Percentiles rank a stretch among this genome's conserved stretches.
Evolutionary conservation across 2,888 invertebrate genomes (phyloP).

Genomic region (Athalia rosae): DNA sequence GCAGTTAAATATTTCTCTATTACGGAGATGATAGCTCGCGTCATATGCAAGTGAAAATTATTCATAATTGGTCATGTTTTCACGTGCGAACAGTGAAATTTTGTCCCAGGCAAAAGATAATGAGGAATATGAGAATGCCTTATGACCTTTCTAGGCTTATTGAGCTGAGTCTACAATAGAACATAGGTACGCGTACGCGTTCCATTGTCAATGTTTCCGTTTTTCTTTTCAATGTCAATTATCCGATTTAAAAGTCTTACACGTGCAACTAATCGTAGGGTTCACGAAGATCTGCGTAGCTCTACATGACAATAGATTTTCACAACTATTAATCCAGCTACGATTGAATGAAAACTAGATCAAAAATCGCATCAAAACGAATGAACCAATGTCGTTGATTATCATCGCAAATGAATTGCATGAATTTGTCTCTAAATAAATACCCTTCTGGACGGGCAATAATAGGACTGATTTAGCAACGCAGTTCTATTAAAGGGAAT

Average conservation of each 20-base stretch:
- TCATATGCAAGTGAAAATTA: not conserved
- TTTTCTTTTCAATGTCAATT: too few species aligned
- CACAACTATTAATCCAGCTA: too few species aligned
- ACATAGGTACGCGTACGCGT: too few species aligned
- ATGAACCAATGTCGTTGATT: not conserved
- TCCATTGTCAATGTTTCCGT: too few species aligned
- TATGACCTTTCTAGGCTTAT: not conserved
- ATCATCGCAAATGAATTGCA: not conserved
- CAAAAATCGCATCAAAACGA: not conserved
- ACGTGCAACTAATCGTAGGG: too few species aligned
- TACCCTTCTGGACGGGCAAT: not conserved
- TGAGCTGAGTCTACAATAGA: too few species aligned
- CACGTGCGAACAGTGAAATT: not conserved
- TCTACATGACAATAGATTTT: too few species aligned
- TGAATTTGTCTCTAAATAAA: not conserved
- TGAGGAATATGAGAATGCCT: not conserved
- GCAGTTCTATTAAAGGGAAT: conserved; percentile 8
- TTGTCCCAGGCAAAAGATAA: not conserved
- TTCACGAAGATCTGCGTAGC: too few species aligned
- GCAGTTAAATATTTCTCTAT: not conserved
- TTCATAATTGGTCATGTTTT: not conserved
- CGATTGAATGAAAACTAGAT: too few species aligned
- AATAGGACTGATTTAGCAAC: not conserved
- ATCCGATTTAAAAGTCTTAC: too few species aligned
- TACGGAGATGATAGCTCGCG: not conserved